A percentile compares a stretch with the other conserved stretches of the same genome.
phyloP scores from a whole-genome alignment of 1,140 invertebrate species.

The Choristoneura fumiferana region DNA sequence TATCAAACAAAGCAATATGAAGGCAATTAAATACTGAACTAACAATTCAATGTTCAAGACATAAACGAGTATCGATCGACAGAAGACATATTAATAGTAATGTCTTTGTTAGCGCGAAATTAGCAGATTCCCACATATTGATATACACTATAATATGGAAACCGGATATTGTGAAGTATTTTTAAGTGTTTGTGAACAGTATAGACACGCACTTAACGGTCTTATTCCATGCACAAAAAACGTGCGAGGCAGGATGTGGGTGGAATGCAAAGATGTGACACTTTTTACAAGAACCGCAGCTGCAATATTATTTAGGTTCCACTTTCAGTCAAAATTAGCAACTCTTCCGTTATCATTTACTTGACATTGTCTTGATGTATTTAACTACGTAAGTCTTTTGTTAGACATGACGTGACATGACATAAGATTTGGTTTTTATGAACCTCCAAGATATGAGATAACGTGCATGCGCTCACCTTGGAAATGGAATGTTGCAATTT shows the following conservation, averaged over 20 bases:
- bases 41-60: no score
- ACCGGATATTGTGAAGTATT: not conserved
- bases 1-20: no score
- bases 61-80: no score
- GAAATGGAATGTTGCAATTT: slow-evolving; percentile 56
- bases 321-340: no score
- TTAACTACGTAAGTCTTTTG: slow-evolving; percentile 29
- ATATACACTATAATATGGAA: not conserved
- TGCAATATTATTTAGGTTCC: not conserved
- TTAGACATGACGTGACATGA: slow-evolving; percentile 52
- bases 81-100: no score
- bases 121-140: not conserved
- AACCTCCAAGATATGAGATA: slow-evolving; percentile 44
- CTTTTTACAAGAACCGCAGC: not conserved
- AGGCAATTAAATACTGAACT: no score
- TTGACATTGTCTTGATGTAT: no score
- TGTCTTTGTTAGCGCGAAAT: slow-evolving; percentile 4
- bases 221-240: not conserved
- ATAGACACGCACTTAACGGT: not conserved
- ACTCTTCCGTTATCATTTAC: no score
- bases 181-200: slow-evolving; percentile 2
- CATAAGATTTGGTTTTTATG: slow-evolving; percentile 45
- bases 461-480: slow-evolving; percentile 51
- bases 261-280: not conserved
- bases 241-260: not conserved